phyloP scores from a whole-genome alignment of 2,888 invertebrate genomes.

The Heliconius sara region DNA sequence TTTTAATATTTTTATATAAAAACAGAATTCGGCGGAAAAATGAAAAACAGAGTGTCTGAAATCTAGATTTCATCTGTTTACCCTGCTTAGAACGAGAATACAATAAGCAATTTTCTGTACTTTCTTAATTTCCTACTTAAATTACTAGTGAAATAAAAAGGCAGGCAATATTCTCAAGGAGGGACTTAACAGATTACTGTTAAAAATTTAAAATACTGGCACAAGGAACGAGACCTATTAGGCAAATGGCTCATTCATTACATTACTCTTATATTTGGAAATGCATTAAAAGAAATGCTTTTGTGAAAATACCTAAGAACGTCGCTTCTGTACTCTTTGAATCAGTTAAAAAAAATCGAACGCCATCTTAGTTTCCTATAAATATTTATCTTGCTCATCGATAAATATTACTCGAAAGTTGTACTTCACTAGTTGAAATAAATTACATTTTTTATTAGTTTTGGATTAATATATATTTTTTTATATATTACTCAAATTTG shows the following conservation, averaged over 20 bases:
- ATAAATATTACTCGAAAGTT: background rate
- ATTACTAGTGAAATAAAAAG: background rate
- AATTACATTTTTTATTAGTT: background rate
- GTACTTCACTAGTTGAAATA: background rate
- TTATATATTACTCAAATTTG: too few relatives aligned
- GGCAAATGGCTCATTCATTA: constrained; percentile 35
- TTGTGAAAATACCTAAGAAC: constrained; percentile 34
- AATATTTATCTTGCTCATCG: constrained; percentile 5
- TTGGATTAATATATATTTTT: too few relatives aligned
- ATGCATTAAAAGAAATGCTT: constrained; percentile 35
- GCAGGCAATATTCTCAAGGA: background rate
- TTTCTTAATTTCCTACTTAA: background rate
- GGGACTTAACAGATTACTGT: constrained; percentile 16
- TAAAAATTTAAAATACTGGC: constrained; percentile 15
- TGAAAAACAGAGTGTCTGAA: too few relatives aligned
- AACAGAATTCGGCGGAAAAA: too few relatives aligned
- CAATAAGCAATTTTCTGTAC: background rate
- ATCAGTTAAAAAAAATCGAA: constrained; percentile 28
- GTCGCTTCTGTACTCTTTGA: constrained; percentile 26
- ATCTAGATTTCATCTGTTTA: too few relatives aligned
- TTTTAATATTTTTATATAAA: too few relatives aligned
- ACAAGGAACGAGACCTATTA: constrained; percentile 24
- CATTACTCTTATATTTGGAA: constrained; percentile 32
- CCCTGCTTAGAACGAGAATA: too few relatives aligned
- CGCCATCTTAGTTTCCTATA: constrained; percentile 19